Conservation (phyloP, 2,113 vertebrate species). For the Tautogolabrus adspersus region DNA sequence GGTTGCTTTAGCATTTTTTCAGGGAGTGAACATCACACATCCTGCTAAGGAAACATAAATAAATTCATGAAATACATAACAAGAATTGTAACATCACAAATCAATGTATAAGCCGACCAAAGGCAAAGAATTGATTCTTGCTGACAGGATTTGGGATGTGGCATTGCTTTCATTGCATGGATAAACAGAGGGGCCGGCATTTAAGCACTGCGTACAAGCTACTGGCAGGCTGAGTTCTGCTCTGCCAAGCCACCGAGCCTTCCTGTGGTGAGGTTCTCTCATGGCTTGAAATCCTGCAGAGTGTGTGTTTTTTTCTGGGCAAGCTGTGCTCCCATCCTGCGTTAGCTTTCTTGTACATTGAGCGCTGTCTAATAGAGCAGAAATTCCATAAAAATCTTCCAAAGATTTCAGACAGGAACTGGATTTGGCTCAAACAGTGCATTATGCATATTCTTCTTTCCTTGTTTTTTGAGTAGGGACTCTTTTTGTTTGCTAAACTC, state of each 20-base stretch:
- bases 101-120: constrained; percentile 12
- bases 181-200: constrained; percentile 54
- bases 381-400: constrained; percentile 49
- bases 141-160: constrained; percentile 38
- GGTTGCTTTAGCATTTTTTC: constrained; percentile 2
- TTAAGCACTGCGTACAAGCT: constrained; percentile 55
- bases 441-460: constrained; percentile 20
- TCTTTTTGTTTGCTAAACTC: constrained; percentile 25
- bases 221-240: constrained; percentile 59
- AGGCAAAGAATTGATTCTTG: constrained; percentile 43
- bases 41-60: constrained; percentile 52
- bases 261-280: constrained; percentile 68
- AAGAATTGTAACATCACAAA: constrained; percentile 18
- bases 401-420: constrained; percentile 39
- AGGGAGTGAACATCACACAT: constrained; percentile 26
- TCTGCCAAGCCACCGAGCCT: constrained; percentile 69
- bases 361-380: constrained; percentile 42
- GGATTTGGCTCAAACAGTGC: constrained; percentile 47
- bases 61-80: constrained; percentile 67
- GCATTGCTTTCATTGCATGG: constrained; percentile 45
- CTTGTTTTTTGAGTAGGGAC: neutral
- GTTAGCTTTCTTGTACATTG: constrained; percentile 46
- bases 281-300: constrained; percentile 63
- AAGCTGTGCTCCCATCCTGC: constrained; percentile 42
- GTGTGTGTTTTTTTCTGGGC: constrained; percentile 40